Evolutionary conservation across 92 coral and sea anemone genomes (phyloP), one percentile per base, ranked within the genome.

Genomic region (Zoanthus gigantus): DNA sequence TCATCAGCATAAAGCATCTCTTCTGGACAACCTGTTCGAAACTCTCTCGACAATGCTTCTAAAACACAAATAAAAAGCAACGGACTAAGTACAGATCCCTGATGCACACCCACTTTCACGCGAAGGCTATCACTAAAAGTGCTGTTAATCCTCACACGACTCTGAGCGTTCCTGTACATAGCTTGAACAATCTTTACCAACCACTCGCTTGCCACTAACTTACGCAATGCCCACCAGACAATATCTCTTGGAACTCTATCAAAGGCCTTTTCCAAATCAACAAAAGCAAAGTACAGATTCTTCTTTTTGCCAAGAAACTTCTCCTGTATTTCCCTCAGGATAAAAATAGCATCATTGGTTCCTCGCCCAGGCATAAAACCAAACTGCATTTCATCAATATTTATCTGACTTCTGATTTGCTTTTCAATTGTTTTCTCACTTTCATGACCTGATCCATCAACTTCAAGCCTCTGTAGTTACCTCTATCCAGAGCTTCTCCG

Each of bases 181-280:
- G 42, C 42, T 66, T 66, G 72, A 66, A 66, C 72, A 66, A 66
- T 16, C 30, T 66, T 66, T 12, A 66, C 72, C 72, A 66, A 66
- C 72, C 72, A 66, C 72, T 66, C 69, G 28, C 66, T 57, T 46
- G 76, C 47, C 34, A 71, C 61, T 42, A 67, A 17, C 47, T 50
- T 32, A 17, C 65, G 48, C 87, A 83, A n/a, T 37, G 79, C 79
- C 87, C 87, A 83, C 79, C 42, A 34, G 42, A 34, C 42, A 34
- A 34, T 3, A 34, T 34, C 42, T 34, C 42, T 18, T 53, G 58
- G 58, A 9, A 88, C 72, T 7, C 66, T 42, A 47, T 85, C 89
- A 48, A 72, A 85, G 14, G 83, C 89, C 30, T 85, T 85, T 73
- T 74, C 87, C 3, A 88, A 46, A 79, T 87, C 90, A 9, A 87